Conservation (phyloP, 2,797 vertebrate genomes). For the Acanthurus lineatus region DNA sequence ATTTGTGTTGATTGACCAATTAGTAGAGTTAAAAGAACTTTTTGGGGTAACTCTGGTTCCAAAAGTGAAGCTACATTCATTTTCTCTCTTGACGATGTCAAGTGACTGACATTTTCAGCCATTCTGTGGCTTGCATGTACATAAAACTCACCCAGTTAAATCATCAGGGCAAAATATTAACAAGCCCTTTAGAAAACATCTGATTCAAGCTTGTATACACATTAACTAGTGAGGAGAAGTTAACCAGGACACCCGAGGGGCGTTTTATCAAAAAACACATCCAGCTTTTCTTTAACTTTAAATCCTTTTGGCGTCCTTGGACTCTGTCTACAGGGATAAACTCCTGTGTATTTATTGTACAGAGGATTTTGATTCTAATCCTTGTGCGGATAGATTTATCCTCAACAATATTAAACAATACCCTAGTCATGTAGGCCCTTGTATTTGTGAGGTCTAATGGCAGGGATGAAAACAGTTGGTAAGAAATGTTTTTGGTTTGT, state of each 20-base stretch:
- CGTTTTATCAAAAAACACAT: neutral
- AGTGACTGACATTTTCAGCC: neutral
- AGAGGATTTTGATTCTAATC: neutral
- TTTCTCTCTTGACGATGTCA: neutral
- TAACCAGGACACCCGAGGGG: neutral
- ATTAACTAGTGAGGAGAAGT: neutral
- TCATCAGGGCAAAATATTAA: neutral
- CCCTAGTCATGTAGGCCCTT: too few relatives aligned
- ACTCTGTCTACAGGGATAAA: neutral
- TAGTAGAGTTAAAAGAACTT: too few relatives aligned
- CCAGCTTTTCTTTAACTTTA: neutral
- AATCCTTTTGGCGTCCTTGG: neutral
- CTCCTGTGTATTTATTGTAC: neutral
- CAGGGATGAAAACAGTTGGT: neutral
- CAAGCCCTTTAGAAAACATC: neutral
- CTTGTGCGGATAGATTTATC: neutral
- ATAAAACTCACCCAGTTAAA: neutral
- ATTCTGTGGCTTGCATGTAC: neutral
- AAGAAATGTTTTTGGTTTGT: neutral
- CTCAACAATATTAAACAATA: neutral
- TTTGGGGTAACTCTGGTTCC: neutral
- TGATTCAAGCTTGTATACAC: neutral
- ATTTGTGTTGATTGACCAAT: too few relatives aligned
- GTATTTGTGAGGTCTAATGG: too few relatives aligned
- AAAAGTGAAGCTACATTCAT: neutral